Percentiles rank a stretch among this genome's conserved stretches.
Evolutionary conservation across 1,140 invertebrate species (phyloP).

Genomic region (Eurytemora carolleeae): DNA sequence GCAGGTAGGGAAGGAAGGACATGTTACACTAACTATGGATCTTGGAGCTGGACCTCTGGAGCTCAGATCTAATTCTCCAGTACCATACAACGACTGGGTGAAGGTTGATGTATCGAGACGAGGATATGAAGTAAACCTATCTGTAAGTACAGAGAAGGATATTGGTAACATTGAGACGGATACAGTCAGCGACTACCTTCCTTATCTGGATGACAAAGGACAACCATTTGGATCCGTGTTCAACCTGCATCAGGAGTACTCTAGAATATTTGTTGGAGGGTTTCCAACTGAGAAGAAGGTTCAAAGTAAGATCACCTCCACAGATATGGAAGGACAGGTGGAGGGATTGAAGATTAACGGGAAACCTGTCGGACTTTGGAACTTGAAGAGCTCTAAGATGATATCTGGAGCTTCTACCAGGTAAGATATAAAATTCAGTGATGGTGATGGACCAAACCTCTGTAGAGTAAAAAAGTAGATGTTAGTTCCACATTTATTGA

Average conservation of each 20-base stretch:
- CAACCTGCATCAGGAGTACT: constrained; percentile 59
- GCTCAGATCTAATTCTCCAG: constrained; percentile 45
- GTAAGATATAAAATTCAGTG: no score
- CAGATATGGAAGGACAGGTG: constrained; percentile 64
- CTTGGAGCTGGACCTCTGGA: constrained; percentile 60
- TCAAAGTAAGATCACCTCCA: constrained; percentile 38
- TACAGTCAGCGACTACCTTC: background rate
- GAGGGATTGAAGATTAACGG: constrained; percentile 77
- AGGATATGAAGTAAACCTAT: background rate
- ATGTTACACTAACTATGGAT: constrained; percentile 62
- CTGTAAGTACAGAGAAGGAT: background rate
- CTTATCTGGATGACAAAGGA: background rate
- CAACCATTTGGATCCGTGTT: constrained; percentile 40
- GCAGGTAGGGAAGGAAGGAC: constrained; percentile 50
- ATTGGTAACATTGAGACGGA: background rate
- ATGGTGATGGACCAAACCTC: no score
- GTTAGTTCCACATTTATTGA: no score
- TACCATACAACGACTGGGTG: constrained; percentile 63
- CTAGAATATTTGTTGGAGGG: constrained; percentile 75
- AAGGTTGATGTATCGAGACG: constrained; percentile 58
- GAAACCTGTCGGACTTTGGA: constrained; percentile 76
- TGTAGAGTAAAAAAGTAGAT: no score
- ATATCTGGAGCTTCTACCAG: constrained; percentile 47
- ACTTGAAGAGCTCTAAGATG: constrained; percentile 56
- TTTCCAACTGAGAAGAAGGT: constrained; percentile 35